Percentiles rank a stretch among this genome's conserved stretches.
phyloP scores from a whole-genome alignment of 2,888 invertebrate species.

The Drosophila neonasuta region DNA sequence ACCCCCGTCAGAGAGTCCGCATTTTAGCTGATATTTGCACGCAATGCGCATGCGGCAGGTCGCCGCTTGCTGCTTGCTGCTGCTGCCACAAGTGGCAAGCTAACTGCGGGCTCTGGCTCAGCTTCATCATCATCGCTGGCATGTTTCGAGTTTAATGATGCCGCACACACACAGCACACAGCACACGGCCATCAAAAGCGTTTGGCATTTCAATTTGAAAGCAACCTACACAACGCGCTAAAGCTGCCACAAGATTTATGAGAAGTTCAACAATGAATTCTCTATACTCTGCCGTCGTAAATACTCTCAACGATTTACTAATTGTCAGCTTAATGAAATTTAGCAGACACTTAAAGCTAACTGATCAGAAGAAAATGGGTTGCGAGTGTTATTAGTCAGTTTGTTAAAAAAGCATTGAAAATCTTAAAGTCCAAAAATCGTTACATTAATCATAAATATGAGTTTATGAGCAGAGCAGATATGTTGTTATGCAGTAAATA shows the following conservation, averaged over 20 bases:
- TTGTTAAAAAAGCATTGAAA: no score
- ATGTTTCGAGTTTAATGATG: constrained; percentile 64
- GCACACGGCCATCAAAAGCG: constrained; percentile 61
- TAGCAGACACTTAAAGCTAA: no score
- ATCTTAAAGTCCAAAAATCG: no score
- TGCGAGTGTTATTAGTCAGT: no score
- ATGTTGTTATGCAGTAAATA: no score
- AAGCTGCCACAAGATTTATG: constrained; percentile 9
- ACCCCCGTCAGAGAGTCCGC: constrained; percentile 62
- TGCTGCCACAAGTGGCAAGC: constrained; percentile 25
- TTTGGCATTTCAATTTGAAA: constrained; percentile 73
- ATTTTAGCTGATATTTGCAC: constrained; percentile 68
- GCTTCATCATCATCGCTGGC: constrained; percentile 42
- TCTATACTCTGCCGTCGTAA: constrained; percentile 28
- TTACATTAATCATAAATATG: no score
- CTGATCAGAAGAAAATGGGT: no score
- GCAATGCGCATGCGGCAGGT: constrained; percentile 59
- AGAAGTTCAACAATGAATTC: constrained; percentile 21
- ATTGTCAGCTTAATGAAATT: not conserved
- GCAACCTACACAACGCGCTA: constrained; percentile 41
- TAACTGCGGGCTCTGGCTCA: constrained; percentile 43
- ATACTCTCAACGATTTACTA: not conserved
- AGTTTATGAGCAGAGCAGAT: no score
- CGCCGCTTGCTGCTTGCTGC: constrained; percentile 8
- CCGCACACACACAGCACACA: constrained; percentile 46